Evolutionary conservation across 2,113 vertebrate species (phyloP).

Genomic region (Mola mola): DNA sequence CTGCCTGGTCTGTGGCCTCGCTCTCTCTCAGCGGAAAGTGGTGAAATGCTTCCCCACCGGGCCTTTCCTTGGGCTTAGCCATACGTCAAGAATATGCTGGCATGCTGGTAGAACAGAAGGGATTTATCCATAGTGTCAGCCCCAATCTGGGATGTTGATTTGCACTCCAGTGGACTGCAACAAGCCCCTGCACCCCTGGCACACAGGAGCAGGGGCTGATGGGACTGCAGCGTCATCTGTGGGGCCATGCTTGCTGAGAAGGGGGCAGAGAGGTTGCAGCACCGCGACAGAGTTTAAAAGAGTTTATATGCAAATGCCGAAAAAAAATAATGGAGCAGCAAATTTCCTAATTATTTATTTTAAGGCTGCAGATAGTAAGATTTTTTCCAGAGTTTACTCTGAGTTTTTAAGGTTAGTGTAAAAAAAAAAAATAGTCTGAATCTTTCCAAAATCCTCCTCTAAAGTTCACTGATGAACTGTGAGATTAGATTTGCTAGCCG

Average conservation of each 20-base stretch:
- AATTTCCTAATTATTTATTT: too few relatives aligned
- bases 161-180: constrained; percentile 59
- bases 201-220: constrained; percentile 22
- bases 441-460: too few relatives aligned
- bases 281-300: not conserved
- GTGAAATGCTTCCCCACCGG: constrained; percentile 43
- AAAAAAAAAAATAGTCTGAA: too few relatives aligned
- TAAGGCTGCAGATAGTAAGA: too few relatives aligned
- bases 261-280: not conserved
- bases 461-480: too few relatives aligned
- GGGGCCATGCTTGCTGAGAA: constrained; percentile 7
- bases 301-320: too few relatives aligned
- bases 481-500: too few relatives aligned
- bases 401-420: too few relatives aligned
- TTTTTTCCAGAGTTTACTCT: too few relatives aligned
- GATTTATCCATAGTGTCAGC: constrained; percentile 75
- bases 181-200: constrained; percentile 21
- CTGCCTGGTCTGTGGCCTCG: not conserved
- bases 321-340: too few relatives aligned
- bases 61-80: constrained; percentile 49
- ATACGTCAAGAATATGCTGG: constrained; percentile 69
- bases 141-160: constrained; percentile 70
- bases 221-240: constrained; percentile 11
- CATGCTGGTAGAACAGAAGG: constrained; percentile 56
- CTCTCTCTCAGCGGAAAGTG: constrained; percentile 19